These are phyloP conservation scores for Lepus townsendii DNA, from an alignment of 2,797 vertebrate species.

Conservation along the genomic window DNA sequence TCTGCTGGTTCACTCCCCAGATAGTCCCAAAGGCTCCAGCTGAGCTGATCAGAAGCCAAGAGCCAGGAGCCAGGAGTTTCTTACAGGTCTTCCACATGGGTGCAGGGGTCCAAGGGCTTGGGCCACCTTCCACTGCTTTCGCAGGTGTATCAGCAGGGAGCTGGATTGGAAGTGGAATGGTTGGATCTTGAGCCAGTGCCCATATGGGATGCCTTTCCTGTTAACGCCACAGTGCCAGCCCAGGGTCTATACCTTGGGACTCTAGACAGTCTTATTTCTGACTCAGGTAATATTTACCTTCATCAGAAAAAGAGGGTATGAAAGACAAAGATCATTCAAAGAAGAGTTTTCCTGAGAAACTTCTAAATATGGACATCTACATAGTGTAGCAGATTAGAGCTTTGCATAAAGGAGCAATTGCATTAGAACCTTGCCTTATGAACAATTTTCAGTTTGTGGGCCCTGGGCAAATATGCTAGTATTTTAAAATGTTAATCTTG, in stretches of 20 bases:
- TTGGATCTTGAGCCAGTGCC: no score
- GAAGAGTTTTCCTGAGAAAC: background rate
- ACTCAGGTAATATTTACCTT: background rate
- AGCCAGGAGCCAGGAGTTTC: no score
- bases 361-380: background rate
- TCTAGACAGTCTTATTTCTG: slow-evolving; percentile 17
- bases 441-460: background rate
- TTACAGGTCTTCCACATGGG: no score
- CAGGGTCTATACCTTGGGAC: background rate
- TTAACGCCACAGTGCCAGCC: no score
- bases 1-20: no score
- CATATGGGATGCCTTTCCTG: no score
- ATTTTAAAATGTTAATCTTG: slow-evolving; percentile 12
- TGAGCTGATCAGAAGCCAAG: no score
- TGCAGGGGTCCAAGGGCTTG: no score
- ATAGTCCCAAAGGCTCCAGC: no score
- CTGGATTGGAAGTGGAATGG: no score
- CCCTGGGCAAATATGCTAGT: background rate
- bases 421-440: background rate
- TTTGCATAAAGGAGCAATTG: background rate
- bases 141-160: no score
- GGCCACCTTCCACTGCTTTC: no score
- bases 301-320: background rate
- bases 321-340: slow-evolving; percentile 29
- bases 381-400: background rate